These are phyloP conservation scores for Dendrocincla fuliginosa DNA, from an alignment of 2,797 vertebrate genomes.

Conservation along the genomic window DNA sequence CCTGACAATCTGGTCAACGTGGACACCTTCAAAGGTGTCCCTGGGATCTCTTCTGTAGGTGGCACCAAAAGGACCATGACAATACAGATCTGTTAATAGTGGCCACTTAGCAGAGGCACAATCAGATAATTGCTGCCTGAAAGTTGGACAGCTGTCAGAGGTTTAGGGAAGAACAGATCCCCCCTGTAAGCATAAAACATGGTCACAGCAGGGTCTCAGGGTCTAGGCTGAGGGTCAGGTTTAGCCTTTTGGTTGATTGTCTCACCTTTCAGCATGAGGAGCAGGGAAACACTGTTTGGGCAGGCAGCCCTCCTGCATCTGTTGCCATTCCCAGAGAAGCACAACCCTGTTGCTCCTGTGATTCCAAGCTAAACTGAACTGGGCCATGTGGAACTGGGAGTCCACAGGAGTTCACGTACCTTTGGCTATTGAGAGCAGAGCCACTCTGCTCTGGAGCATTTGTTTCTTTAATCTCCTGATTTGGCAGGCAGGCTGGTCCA, in stretches of 20 bases:
- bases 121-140: background rate
- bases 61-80: background rate
- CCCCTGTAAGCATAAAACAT: background rate
- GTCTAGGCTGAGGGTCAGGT: background rate
- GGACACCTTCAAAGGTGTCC: background rate
- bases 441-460: background rate
- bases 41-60: background rate
- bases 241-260: background rate
- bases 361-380: background rate
- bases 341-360: background rate
- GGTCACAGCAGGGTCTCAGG: background rate
- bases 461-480: background rate
- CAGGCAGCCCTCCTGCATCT: background rate
- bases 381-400: rapidly evolving
- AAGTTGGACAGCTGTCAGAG: background rate
- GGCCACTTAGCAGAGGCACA: background rate
- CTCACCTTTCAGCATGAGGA: background rate
- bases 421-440: background rate
- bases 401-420: background rate
- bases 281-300: background rate
- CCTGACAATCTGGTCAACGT: background rate
- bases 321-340: background rate
- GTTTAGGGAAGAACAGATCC: background rate
- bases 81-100: background rate
- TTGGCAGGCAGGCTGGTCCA: background rate